phyloP scores from a whole-genome alignment of 2,888 invertebrate species.

The Cabera pusaria region DNA sequence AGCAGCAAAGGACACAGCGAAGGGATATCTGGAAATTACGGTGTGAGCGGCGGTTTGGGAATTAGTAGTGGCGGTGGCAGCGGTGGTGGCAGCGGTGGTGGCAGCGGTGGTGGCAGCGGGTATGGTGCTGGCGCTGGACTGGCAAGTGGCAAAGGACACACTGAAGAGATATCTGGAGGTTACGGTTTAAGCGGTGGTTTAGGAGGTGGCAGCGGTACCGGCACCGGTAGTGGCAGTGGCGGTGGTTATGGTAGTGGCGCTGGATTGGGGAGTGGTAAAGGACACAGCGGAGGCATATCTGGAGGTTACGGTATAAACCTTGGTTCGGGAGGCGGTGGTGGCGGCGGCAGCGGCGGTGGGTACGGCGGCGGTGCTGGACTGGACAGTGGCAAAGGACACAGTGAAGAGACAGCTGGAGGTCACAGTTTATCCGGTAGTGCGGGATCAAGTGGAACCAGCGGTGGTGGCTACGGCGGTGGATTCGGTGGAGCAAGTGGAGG shows the following conservation, averaged over 20 bases:
- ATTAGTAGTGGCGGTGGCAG: slow-evolving; percentile 4
- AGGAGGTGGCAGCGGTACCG: slow-evolving; percentile 16
- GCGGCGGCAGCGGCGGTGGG: slow-evolving; percentile 42
- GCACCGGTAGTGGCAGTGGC: slow-evolving; percentile 36
- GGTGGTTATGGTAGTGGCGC: no score
- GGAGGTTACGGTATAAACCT: no score
- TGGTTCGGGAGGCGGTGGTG: no score
- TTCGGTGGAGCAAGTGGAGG: no score
- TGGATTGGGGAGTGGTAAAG: slow-evolving; percentile 30
- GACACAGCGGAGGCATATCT: slow-evolving; percentile 23
- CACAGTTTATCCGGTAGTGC: slow-evolving; percentile 30
- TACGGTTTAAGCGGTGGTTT: slow-evolving; percentile 26
- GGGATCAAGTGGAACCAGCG: slow-evolving; percentile 3
- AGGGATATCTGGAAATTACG: slow-evolving; percentile 9
- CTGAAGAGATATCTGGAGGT: no score
- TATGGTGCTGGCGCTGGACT: slow-evolving; percentile 33
- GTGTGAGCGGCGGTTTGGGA: no score
- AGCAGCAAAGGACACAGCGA: slow-evolving; percentile 9
- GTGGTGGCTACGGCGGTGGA: slow-evolving; percentile 17
- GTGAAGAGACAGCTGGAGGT: slow-evolving; percentile 35
- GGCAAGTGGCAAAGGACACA: no score
- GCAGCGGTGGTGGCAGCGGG: slow-evolving; percentile 31
- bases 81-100: slow-evolving; percentile 48
- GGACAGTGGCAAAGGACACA: slow-evolving; percentile 31
- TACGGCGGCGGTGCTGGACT: slow-evolving; percentile 39